Conservation (phyloP, 2,797 vertebrate species). For the Bradypus variegatus region DNA sequence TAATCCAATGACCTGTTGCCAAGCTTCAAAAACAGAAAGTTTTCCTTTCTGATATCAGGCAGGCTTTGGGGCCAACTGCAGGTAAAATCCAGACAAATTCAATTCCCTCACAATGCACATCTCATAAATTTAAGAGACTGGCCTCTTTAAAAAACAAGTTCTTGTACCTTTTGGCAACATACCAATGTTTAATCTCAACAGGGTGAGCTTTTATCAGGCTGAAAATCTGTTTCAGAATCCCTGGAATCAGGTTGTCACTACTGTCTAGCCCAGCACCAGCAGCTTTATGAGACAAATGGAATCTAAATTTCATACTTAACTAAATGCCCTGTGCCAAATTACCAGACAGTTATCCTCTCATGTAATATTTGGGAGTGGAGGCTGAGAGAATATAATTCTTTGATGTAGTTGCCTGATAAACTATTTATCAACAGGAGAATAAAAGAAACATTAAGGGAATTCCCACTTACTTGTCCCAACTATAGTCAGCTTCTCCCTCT, state of each 20-base stretch:
- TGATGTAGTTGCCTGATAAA: conserved; percentile 46
- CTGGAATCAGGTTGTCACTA: conserved; percentile 64
- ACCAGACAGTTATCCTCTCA: neutral
- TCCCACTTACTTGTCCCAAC: conserved; percentile 14
- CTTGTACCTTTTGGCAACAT: conserved; percentile 63
- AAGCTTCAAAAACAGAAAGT: conserved; percentile 57
- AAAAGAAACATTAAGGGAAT: conserved; percentile 29
- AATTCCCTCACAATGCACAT: neutral
- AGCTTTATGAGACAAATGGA: conserved; percentile 44
- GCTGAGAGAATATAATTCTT: neutral
- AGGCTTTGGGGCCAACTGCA: neutral
- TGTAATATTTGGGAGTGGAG: conserved; percentile 28
- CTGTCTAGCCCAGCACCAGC: conserved; percentile 59
- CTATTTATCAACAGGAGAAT: conserved; percentile 28
- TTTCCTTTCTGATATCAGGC: neutral
- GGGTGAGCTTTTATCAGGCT: conserved; percentile 38
- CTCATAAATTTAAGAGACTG: conserved; percentile 38
- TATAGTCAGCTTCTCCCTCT: conserved; percentile 25
- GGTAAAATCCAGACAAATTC: conserved; percentile 26
- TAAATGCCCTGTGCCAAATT: conserved; percentile 24
- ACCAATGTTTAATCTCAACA: conserved; percentile 69
- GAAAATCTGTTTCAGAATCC: conserved; percentile 41
- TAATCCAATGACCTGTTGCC: conserved; percentile 40
- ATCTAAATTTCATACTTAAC: conserved; percentile 61
- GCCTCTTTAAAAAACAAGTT: conserved; percentile 67